Evolutionary conservation across 2,797 vertebrate genomes (phyloP).

Genomic region (Peromyscus attwateri): DNA sequence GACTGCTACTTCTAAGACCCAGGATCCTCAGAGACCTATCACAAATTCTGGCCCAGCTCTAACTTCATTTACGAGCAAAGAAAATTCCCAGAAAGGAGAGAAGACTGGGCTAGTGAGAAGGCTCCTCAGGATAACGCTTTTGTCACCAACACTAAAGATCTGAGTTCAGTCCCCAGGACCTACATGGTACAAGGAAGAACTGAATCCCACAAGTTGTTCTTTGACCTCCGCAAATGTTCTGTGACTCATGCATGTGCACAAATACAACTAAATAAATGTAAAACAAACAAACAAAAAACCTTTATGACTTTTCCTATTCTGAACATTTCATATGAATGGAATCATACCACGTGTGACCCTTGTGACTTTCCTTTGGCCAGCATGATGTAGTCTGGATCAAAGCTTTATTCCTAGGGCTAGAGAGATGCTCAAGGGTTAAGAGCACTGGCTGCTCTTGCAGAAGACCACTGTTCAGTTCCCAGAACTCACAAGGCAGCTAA

Average conservation of each 20-base stretch:
- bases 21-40: conserved; percentile 2
- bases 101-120: background rate
- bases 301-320: background rate
- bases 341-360: background rate
- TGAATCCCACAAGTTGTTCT: background rate
- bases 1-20: background rate
- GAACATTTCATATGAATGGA: background rate
- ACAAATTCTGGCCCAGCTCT: conserved; percentile 34
- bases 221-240: background rate
- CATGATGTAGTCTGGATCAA: background rate
- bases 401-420: background rate
- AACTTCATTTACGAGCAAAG: background rate
- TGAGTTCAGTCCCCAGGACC: background rate
- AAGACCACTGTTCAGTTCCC: background rate
- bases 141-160: background rate
- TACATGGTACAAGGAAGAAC: background rate
- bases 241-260: background rate
- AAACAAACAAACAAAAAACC: background rate
- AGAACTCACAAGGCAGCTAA: background rate
- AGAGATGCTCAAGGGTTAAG: background rate
- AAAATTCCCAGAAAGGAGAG: background rate
- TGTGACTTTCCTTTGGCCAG: background rate
- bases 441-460: background rate
- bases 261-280: background rate
- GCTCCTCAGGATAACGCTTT: background rate